Evolutionary conservation across 2,797 vertebrate species (phyloP).

Genomic region (Telmatherina bonti): DNA sequence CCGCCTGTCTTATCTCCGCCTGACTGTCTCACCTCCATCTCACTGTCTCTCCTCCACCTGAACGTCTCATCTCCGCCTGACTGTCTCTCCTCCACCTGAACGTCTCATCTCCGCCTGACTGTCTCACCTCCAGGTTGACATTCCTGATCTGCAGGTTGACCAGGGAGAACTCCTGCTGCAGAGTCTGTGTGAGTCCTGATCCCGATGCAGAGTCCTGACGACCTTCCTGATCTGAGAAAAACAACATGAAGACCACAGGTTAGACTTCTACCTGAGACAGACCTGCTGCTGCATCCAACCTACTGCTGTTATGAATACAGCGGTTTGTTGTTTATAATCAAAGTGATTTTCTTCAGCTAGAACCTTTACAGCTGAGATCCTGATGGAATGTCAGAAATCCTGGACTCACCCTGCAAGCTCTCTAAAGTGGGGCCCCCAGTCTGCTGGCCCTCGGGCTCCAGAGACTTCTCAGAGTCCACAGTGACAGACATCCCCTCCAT

Average conservation of each 20-base stretch:
- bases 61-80: conserved; percentile 24
- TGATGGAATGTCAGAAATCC: background rate
- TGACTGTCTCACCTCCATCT: too few relatives aligned
- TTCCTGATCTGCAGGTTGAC: conserved; percentile 98
- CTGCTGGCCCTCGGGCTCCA: conserved; percentile 86
- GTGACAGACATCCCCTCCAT: conserved; percentile 90
- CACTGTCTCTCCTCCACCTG: too few relatives aligned
- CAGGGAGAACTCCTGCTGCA: conserved; percentile 98
- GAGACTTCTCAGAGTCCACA: conserved; percentile 89
- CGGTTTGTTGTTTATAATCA: too few relatives aligned
- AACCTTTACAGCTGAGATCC: too few relatives aligned
- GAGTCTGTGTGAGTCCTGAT: conserved; percentile 91
- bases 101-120: too few relatives aligned
- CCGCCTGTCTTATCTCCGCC: conserved; percentile 69
- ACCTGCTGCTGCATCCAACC: too few relatives aligned
- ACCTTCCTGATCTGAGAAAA: conserved; percentile 82
- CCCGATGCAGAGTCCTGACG: conserved; percentile 83
- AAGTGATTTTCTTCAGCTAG: too few relatives aligned
- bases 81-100: too few relatives aligned
- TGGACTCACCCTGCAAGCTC: conserved; percentile 82
- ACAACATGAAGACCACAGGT: background rate
- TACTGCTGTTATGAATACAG: too few relatives aligned
- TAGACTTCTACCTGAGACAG: background rate
- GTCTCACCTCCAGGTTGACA: conserved; percentile 93
- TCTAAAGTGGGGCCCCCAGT: conserved; percentile 77